phyloP scores from a whole-genome alignment of 2,113 vertebrate genomes.

The Amia ocellicauda region DNA sequence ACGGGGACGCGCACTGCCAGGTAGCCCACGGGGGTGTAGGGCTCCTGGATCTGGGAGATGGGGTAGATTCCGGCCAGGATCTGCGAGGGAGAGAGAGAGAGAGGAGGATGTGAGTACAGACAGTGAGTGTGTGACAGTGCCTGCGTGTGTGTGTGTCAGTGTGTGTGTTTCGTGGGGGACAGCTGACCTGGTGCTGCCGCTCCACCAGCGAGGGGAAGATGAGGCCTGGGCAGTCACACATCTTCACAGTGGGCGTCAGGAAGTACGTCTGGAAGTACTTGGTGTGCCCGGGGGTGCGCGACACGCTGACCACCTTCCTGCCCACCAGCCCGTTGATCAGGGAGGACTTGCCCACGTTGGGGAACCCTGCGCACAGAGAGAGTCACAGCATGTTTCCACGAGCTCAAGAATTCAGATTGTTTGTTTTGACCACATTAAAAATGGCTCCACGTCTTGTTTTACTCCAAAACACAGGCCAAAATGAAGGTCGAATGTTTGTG shows the following conservation, averaged over 20 bases:
- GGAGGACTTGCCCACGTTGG: conserved; percentile 88
- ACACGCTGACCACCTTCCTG: conserved; percentile 86
- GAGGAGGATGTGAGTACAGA: neutral
- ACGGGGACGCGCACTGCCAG: conserved; percentile 74
- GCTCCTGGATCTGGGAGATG: conserved; percentile 86
- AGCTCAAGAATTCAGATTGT: too few relatives aligned
- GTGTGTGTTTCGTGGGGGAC: too few relatives aligned
- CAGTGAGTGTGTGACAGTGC: neutral
- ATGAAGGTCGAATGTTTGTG: neutral
- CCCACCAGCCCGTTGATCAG: conserved; percentile 86
- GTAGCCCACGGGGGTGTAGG: conserved; percentile 83
- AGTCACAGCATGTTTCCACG: too few relatives aligned
- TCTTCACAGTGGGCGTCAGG: conserved; percentile 81
- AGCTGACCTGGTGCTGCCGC: conserved; percentile 74
- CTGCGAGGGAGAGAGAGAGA: conserved; percentile 40
- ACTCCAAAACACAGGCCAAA: too few relatives aligned
- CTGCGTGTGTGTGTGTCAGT: neutral
- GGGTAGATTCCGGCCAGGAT: conserved; percentile 86
- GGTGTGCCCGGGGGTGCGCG: conserved; percentile 88
- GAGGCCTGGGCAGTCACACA: conserved; percentile 88
- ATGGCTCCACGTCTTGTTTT: too few relatives aligned
- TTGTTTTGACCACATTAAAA: too few relatives aligned
- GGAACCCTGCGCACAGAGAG: conserved; percentile 65
- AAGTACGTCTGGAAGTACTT: conserved; percentile 96
- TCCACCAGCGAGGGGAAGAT: conserved; percentile 81